phyloP scores from a whole-genome alignment of 1,140 invertebrate genomes.

The Eueides isabella region DNA sequence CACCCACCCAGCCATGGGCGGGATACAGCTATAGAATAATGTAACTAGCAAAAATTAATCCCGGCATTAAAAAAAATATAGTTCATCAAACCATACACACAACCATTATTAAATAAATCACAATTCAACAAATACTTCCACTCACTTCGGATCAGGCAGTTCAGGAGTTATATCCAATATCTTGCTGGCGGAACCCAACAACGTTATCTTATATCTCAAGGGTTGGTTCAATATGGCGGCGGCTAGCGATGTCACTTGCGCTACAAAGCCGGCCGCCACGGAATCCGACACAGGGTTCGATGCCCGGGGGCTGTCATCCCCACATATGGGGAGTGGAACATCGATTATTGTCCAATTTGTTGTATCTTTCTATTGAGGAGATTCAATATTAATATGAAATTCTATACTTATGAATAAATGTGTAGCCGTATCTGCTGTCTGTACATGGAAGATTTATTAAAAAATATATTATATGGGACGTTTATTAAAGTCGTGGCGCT shows the following conservation, averaged over 20 bases:
- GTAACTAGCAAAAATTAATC: too few species aligned
- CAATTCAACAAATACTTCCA: neutral
- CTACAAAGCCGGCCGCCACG: constrained; percentile 65
- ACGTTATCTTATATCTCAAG: constrained; percentile 66
- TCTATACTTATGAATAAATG: too few species aligned
- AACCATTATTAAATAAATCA: too few species aligned
- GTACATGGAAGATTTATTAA: too few species aligned
- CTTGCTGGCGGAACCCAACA: constrained; percentile 70
- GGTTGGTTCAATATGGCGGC: constrained; percentile 66
- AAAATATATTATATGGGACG: too few species aligned
- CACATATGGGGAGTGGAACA: constrained; percentile 68
- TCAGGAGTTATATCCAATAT: constrained; percentile 70
- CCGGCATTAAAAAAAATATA: too few species aligned
- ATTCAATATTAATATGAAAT: too few species aligned
- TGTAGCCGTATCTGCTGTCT: too few species aligned
- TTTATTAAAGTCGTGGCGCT: too few species aligned
- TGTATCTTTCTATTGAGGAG: constrained; percentile 48
- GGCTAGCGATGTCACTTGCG: constrained; percentile 61
- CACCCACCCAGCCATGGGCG: too few species aligned
- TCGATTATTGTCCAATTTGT: constrained; percentile 63
- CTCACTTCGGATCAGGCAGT: constrained; percentile 71
- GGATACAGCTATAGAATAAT: too few species aligned
- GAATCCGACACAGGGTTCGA: constrained; percentile 57
- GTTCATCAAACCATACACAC: too few species aligned
- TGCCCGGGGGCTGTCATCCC: constrained; percentile 56